phyloP scores from a whole-genome alignment of 2,113 vertebrate genomes.

The Anolis carolinensis region DNA sequence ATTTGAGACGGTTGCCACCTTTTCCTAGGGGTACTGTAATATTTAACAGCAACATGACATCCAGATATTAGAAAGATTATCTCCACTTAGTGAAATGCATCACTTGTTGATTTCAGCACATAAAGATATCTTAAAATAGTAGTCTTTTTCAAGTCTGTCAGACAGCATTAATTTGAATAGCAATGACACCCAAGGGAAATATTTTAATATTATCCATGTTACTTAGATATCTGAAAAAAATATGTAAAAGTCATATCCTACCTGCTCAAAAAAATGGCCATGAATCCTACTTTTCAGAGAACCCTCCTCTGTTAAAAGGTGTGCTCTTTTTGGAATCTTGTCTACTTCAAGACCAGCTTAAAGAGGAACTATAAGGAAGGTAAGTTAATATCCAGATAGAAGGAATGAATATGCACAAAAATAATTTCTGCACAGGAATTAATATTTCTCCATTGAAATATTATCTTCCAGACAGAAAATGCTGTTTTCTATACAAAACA shows the following conservation, averaged over 20 bases:
- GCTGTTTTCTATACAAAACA: neutral
- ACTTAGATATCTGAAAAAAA: neutral
- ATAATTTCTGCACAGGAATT: too few relatives aligned
- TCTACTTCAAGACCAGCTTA: neutral
- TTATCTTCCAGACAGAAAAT: too few relatives aligned
- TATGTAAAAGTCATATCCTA: neutral
- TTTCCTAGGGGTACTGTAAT: neutral
- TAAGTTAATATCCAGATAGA: neutral
- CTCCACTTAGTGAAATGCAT: neutral
- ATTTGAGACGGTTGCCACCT: neutral
- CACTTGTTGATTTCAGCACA: conserved; percentile 7
- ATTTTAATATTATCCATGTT: conserved; percentile 1
- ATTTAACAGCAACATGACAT: neutral
- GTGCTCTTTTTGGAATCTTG: neutral
- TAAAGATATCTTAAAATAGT: neutral
- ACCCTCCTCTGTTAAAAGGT: neutral
- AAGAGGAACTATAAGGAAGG: neutral
- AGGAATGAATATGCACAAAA: neutral
- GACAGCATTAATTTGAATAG: neutral
- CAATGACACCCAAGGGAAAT: neutral
- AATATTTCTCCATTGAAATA: too few relatives aligned
- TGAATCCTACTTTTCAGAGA: neutral
- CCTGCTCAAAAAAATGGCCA: neutral
- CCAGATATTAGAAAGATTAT: neutral
- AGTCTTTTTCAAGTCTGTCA: neutral